Evolutionary conservation across 2,113 vertebrate genomes (phyloP).

Genomic region (Loxodonta africana): DNA sequence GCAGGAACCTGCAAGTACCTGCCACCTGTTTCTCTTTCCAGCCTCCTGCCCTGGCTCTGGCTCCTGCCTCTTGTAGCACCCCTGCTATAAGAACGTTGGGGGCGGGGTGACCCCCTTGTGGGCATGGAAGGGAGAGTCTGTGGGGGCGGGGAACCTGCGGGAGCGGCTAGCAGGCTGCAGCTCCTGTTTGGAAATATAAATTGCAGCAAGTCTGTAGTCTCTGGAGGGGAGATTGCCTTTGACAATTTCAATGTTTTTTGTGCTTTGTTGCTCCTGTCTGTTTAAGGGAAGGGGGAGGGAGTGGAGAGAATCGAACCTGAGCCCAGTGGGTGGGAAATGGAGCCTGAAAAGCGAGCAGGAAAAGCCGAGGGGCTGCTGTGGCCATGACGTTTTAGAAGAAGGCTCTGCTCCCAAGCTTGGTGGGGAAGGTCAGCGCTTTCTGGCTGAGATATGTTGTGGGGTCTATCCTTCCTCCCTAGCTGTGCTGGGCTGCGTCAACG

Average conservation of each 20-base stretch:
- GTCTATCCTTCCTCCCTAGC: not conserved
- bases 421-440: not conserved
- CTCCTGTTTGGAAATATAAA: slow-evolving; percentile 77
- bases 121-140: not conserved
- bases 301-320: not conserved
- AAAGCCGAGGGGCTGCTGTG: not conserved
- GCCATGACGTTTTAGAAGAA: not conserved
- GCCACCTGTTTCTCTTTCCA: not conserved
- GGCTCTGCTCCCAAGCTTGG: not conserved
- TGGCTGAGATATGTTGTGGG: not conserved
- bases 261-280: slow-evolving; percentile 70
- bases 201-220: slow-evolving; percentile 74
- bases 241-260: slow-evolving; percentile 73
- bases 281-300: slow-evolving; percentile 43
- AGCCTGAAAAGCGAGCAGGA: not conserved
- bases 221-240: slow-evolving; percentile 73
- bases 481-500: not conserved
- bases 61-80: not conserved
- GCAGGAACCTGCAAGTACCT: not conserved
- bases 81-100: not conserved
- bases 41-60: not conserved
- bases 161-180: not conserved
- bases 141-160: not conserved
- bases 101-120: not conserved
- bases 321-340: not conserved